These are phyloP conservation scores for Neolamprologus caudopunctatus DNA, from an alignment of 2,113 vertebrate genomes.

Conservation along the genomic window DNA sequence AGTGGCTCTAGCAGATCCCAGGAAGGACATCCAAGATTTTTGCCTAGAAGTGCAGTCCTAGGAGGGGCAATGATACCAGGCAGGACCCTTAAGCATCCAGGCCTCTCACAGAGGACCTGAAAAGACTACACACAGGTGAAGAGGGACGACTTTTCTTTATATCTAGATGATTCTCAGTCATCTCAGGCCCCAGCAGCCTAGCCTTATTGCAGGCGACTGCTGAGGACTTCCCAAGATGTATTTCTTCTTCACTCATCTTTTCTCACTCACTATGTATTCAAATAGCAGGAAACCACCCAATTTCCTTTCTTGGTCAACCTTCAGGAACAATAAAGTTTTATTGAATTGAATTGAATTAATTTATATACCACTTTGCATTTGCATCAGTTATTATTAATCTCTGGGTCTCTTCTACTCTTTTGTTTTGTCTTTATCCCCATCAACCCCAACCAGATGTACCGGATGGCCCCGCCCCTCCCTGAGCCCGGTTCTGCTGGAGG, in stretches of 20 bases:
- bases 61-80: not conserved
- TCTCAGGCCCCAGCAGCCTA: not conserved
- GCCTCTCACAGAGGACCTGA: not conserved
- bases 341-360: not conserved
- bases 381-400: not conserved
- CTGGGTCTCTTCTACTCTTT: not conserved
- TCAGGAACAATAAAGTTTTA: not conserved
- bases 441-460: not conserved
- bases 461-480: rapidly evolving
- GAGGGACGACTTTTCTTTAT: not conserved
- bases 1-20: not conserved
- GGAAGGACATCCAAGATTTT: not conserved
- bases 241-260: not conserved
- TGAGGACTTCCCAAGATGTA: not conserved
- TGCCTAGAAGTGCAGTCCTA: not conserved
- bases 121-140: not conserved
- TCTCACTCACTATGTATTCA: not conserved
- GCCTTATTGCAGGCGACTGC: not conserved
- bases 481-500: not conserved
- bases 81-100: not conserved
- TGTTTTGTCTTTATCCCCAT: not conserved
- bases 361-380: not conserved
- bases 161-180: not conserved
- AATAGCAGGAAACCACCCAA: not conserved
- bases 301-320: not conserved